Percentiles rank a stretch among this genome's conserved stretches.
Conservation (phyloP, 2,113 vertebrate species). For the Coptodon bakossiorum region DNA sequence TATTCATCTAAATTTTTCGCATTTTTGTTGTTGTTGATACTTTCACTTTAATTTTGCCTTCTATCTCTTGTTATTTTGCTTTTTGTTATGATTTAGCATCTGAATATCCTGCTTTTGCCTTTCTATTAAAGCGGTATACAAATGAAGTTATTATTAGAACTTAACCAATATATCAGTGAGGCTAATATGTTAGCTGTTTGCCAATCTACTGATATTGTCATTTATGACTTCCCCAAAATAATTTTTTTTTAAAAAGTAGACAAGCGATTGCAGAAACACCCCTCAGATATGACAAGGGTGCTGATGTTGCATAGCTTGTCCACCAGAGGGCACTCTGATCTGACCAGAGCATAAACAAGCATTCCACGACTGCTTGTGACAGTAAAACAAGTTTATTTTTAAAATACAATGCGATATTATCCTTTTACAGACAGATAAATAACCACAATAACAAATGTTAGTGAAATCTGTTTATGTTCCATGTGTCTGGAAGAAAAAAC, state of each 20-base stretch:
- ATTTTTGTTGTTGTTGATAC: not conserved
- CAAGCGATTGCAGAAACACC: not conserved
- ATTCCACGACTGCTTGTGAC: not conserved
- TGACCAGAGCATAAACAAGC: not conserved
- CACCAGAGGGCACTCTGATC: not conserved
- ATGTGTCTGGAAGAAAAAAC: not conserved
- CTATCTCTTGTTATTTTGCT: not conserved
- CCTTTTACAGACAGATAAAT: not conserved
- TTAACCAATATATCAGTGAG: not conserved
- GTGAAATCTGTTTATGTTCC: not conserved
- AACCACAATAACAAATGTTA: not conserved
- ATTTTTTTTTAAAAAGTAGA: rapidly evolving
- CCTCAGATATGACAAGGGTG: not conserved
- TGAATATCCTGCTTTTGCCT: not conserved
- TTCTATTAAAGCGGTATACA: not conserved
- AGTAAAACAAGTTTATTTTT: not conserved
- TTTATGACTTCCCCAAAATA: not conserved
- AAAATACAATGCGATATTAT: not conserved
- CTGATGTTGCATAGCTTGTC: not conserved
- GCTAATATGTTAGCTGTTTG: not conserved
- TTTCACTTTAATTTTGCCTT: not conserved
- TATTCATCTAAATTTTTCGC: rapidly evolving
- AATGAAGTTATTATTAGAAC: not conserved
- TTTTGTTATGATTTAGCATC: not conserved
- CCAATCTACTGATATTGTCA: not conserved